Evolutionary conservation across 2,888 invertebrate genomes (phyloP).

Genomic region (Osmoderma eremita): DNA sequence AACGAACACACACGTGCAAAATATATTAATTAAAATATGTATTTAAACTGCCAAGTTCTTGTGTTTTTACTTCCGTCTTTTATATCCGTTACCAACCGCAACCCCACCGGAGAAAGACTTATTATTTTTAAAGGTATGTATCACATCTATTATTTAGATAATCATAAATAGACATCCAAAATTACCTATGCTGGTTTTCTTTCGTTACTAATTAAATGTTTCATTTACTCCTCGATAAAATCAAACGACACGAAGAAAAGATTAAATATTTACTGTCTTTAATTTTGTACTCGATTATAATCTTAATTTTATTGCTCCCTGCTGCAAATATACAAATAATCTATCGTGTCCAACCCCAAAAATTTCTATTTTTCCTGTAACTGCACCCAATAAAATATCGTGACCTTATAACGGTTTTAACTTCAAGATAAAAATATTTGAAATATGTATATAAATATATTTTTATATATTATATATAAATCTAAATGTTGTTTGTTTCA

Average conservation of each 20-base stretch:
- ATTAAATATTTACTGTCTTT: no score
- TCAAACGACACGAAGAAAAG: no score
- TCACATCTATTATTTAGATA: conserved; percentile 1
- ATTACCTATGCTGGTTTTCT: not conserved
- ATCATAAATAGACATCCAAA: not conserved
- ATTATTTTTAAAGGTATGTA: not conserved
- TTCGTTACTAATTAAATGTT: not conserved
- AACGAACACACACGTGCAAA: conserved; percentile 32
- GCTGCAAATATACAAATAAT: not conserved
- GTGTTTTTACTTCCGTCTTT: not conserved
- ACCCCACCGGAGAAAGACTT: not conserved
- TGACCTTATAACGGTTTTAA: conserved; percentile 2
- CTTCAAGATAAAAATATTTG: conserved; percentile 22
- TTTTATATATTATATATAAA: conserved; percentile 22
- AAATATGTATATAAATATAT: conserved; percentile 34
- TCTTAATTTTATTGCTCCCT: conserved; percentile 7
- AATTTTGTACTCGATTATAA: not conserved
- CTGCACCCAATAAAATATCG: conserved; percentile 7
- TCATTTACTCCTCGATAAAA: not conserved
- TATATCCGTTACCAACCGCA: not conserved
- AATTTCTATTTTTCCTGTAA: not conserved
- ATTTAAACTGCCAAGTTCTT: conserved; percentile 9
- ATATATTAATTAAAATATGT: conserved; percentile 30
- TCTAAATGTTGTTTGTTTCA: conserved; percentile 7
- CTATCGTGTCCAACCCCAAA: not conserved